phyloP scores from a whole-genome alignment of 2,797 vertebrate genomes.

The Gadopsis bispinosus region DNA sequence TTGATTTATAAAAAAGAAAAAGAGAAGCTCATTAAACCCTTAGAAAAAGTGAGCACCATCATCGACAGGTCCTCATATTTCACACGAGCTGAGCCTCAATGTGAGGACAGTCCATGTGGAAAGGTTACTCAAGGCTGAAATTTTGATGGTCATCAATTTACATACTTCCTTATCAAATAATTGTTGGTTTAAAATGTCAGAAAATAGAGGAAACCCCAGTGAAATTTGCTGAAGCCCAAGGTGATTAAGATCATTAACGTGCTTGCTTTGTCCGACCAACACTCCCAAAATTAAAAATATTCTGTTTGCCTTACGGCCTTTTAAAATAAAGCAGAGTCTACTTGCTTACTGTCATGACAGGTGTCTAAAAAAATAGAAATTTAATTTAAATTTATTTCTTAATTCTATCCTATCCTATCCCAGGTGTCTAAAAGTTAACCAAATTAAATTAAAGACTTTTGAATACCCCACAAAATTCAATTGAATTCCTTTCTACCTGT shows the following conservation, averaged over 20 bases:
- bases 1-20: too few relatives aligned
- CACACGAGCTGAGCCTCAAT: not conserved
- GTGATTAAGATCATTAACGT: too few relatives aligned
- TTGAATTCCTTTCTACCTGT: too few relatives aligned
- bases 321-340: too few relatives aligned
- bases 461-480: too few relatives aligned
- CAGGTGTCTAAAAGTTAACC: not conserved
- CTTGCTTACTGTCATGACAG: not conserved
- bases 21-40: too few relatives aligned
- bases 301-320: too few relatives aligned
- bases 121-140: conserved; percentile 2
- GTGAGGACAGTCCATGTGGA: not conserved
- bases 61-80: not conserved
- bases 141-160: conserved; percentile 2
- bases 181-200: too few relatives aligned
- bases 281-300: too few relatives aligned
- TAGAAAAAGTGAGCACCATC: not conserved
- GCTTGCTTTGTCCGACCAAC: too few relatives aligned
- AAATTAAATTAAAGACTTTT: not conserved
- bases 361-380: too few relatives aligned
- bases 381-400: too few relatives aligned
- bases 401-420: not conserved
- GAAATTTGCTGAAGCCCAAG: not conserved
- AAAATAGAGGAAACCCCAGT: not conserved
- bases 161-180: not conserved